Percentiles rank a stretch among this genome's conserved stretches.
These are phyloP conservation scores for Coronaproctus castanopsis DNA, from an alignment of 2,888 invertebrate genomes.

Conservation along the genomic window DNA sequence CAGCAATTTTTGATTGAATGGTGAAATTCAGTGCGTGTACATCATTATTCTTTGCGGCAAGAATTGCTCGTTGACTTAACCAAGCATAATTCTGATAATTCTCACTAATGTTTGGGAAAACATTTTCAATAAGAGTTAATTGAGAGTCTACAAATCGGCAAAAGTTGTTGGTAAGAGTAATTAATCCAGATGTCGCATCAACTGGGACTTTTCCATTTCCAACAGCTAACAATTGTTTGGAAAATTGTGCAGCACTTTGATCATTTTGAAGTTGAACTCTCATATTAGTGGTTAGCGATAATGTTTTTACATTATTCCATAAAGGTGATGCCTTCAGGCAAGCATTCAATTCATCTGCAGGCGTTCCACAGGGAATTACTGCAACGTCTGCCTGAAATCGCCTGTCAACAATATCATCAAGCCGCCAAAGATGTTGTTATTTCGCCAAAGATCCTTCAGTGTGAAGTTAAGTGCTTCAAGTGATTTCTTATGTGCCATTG, in stretches of 20 bases:
- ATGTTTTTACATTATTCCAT: neutral
- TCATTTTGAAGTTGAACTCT: neutral
- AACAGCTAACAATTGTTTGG: constrained; percentile 16
- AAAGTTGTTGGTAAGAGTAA: constrained; percentile 4
- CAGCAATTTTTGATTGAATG: constrained; percentile 2
- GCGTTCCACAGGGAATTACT: neutral
- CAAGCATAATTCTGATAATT: constrained; percentile 15
- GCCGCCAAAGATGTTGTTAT: constrained; percentile 16
- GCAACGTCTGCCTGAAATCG: constrained; percentile 20
- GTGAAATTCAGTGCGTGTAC: constrained; percentile 4
- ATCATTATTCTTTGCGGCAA: constrained; percentile 20
- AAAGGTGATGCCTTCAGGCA: neutral
- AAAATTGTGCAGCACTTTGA: constrained; percentile 17
- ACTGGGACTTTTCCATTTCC: constrained; percentile 10
- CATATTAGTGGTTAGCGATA: neutral
- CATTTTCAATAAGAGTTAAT: constrained; percentile 1
- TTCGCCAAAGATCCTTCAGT: constrained; percentile 17
- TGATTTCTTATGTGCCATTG: constrained; percentile 25
- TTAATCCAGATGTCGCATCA: constrained; percentile 1
- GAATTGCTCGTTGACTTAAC: constrained; percentile 23
- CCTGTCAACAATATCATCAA: constrained; percentile 16
- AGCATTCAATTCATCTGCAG: too few species aligned
- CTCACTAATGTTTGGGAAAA: constrained; percentile 6
- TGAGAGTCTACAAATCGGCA: constrained; percentile 4
- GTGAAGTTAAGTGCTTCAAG: constrained; percentile 24